These are phyloP conservation scores for Heteromyza rotundicornis DNA, from an alignment of 2,888 invertebrate species.

Conservation along the genomic window DNA sequence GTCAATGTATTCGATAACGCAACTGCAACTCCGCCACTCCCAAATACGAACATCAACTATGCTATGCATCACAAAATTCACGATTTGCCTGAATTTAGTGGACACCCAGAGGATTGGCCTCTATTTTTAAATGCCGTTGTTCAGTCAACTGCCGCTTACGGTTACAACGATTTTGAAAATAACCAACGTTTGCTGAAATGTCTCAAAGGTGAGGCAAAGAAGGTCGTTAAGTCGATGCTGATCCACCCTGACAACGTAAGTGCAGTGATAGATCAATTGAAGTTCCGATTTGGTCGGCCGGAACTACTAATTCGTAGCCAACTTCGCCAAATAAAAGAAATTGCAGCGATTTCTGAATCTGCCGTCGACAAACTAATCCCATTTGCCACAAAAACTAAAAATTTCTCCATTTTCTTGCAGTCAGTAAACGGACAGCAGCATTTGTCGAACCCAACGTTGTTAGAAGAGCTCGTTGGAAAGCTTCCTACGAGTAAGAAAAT, in stretches of 20 bases:
- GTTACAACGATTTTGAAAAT: conserved; percentile 22
- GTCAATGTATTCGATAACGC: no score
- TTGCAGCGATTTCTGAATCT: no score
- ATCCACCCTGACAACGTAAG: conserved; percentile 28
- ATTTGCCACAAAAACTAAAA: conserved; percentile 19
- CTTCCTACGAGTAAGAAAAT: conserved; percentile 20
- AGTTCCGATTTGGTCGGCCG: conserved; percentile 25
- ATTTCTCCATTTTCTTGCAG: conserved; percentile 19
- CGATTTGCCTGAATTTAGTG: conserved; percentile 7
- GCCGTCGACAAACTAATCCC: no score
- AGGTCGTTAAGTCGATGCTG: conserved; percentile 22
- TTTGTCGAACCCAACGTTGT: conserved; percentile 20
- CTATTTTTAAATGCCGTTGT: neutral
- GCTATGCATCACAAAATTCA: no score
- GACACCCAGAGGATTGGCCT: conserved; percentile 5
- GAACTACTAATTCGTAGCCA: no score
- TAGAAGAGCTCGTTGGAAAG: conserved; percentile 21
- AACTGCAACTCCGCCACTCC: no score
- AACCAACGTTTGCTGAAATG: conserved; percentile 17
- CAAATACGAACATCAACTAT: no score
- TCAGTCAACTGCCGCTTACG: no score
- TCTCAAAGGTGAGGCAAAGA: conserved; percentile 19
- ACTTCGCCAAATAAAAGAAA: no score
- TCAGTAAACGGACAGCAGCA: conserved; percentile 22
- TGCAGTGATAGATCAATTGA: conserved; percentile 20